phyloP scores from a whole-genome alignment of 2,113 vertebrate genomes.

The Psophia crepitans region DNA sequence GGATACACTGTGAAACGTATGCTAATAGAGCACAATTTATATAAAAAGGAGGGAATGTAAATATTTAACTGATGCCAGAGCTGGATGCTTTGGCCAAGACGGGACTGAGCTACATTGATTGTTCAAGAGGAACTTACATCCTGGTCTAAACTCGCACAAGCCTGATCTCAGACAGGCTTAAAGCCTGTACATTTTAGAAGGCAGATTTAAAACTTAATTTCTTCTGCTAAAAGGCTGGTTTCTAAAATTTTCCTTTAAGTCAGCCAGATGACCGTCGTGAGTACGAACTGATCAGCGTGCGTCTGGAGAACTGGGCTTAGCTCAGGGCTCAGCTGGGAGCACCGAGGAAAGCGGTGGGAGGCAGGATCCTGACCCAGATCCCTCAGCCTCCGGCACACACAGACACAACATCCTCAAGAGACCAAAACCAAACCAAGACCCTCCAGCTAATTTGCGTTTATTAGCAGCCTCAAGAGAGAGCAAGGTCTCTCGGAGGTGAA shows the following conservation, averaged over 20 bases:
- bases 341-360: rapidly evolving
- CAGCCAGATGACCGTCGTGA: background rate
- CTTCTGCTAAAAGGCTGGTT: background rate
- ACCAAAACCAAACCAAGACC: background rate
- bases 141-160: background rate
- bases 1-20: conserved; percentile 72
- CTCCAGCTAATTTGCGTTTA: background rate
- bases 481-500: background rate
- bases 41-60: conserved; percentile 71
- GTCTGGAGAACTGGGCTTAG: background rate
- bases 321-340: background rate
- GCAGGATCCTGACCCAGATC: background rate
- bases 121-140: conserved; percentile 25
- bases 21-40: conserved; percentile 76
- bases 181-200: background rate
- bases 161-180: background rate
- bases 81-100: conserved; percentile 49
- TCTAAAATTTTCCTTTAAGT: background rate
- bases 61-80: conserved; percentile 72
- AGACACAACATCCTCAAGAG: background rate
- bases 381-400: rapidly evolving
- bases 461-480: background rate
- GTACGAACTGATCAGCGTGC: rapidly evolving
- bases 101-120: conserved; percentile 60
- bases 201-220: background rate